These are phyloP conservation scores for Anabacerthia variegaticeps DNA, from an alignment of 2,797 vertebrate genomes.

Conservation along the genomic window DNA sequence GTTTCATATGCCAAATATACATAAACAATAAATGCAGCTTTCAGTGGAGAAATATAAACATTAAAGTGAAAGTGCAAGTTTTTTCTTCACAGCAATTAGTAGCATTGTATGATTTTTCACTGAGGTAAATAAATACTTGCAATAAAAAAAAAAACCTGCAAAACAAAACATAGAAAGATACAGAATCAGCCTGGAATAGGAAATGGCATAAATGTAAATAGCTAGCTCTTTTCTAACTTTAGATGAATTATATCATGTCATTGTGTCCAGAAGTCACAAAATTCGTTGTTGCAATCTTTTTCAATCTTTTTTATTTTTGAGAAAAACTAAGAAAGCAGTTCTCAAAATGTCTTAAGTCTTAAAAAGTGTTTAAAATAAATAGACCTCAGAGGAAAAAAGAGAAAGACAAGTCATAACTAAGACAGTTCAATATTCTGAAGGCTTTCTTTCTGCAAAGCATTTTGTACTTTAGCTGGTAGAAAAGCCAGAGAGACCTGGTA, in stretches of 20 bases:
- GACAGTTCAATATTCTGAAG: background rate
- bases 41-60: background rate
- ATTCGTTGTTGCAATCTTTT: background rate
- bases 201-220: background rate
- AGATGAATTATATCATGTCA: background rate
- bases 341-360: background rate
- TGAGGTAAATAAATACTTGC: background rate
- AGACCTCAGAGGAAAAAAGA: background rate
- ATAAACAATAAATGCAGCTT: background rate
- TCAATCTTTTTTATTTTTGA: background rate
- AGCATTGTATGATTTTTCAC: background rate
- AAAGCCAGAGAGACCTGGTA: background rate
- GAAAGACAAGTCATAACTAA: background rate
- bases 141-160: background rate
- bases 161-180: background rate
- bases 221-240: background rate
- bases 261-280: background rate
- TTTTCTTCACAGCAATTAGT: background rate
- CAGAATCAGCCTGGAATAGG: background rate
- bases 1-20: background rate
- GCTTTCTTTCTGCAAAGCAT: background rate
- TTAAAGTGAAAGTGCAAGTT: background rate
- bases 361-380: background rate
- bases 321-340: background rate
- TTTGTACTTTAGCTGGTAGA: background rate